phyloP scores from a whole-genome alignment of 2,113 vertebrate species.

The Ciconia maguari region DNA sequence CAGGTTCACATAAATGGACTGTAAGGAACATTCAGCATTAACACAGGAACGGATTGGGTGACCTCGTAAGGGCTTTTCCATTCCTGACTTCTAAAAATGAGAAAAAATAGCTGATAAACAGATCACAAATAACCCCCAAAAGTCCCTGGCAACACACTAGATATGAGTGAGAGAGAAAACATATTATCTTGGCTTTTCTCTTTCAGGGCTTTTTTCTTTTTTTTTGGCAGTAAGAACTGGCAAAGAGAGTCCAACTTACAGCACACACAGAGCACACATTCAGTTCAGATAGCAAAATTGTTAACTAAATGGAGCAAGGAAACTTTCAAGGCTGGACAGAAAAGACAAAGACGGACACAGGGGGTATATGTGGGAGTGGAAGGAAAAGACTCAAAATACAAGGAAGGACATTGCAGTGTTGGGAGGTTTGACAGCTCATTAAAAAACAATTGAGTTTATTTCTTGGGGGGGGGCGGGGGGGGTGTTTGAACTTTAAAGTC shows the following conservation, averaged over 20 bases:
- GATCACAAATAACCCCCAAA: constrained; percentile 1
- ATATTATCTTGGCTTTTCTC: constrained; percentile 15
- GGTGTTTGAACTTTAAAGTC: constrained; percentile 23
- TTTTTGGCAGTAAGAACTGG: constrained; percentile 51
- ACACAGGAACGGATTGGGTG: neutral
- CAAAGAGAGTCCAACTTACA: constrained; percentile 28
- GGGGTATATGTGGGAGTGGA: constrained; percentile 35
- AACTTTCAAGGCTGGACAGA: constrained; percentile 48
- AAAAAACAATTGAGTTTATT: constrained; percentile 51
- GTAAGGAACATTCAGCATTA: neutral
- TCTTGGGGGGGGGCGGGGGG: neutral
- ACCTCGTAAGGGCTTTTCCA: neutral
- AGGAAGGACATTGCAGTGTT: constrained; percentile 43
- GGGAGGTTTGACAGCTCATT: constrained; percentile 31
- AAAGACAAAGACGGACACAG: constrained; percentile 28
- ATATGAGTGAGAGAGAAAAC: constrained; percentile 8
- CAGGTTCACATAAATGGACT: neutral
- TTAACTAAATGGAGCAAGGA: constrained; percentile 46
- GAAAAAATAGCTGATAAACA: constrained; percentile 21
- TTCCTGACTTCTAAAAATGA: constrained; percentile 19
- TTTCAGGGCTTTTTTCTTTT: neutral
- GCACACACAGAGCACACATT: neutral
- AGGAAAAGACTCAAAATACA: constrained; percentile 59
- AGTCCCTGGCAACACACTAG: constrained; percentile 60
- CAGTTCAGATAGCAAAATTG: constrained; percentile 10